Conservation (phyloP, 2,888 invertebrate genomes). For the Coelopa pilipes region DNA sequence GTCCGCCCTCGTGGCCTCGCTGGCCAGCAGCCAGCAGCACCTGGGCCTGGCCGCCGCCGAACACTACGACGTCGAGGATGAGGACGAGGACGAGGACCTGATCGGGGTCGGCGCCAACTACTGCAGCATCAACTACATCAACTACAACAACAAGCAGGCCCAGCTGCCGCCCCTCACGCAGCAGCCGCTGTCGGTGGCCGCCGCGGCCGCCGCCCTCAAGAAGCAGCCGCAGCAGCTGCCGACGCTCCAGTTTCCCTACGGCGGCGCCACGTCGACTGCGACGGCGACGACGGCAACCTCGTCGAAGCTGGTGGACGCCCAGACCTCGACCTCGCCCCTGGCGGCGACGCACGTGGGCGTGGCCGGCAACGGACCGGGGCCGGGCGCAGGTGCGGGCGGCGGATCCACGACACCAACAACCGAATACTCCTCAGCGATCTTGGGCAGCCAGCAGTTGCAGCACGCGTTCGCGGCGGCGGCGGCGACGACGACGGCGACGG, state of each 20-base stretch:
- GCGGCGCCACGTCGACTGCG: slow-evolving; percentile 38
- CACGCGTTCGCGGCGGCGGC: slow-evolving; percentile 52
- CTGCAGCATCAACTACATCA: slow-evolving; percentile 72
- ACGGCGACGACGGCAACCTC: slow-evolving; percentile 44
- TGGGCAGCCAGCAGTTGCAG: slow-evolving; percentile 53
- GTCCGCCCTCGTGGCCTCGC: slow-evolving; percentile 9
- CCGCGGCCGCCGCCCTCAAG: slow-evolving; percentile 41
- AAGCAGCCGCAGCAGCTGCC: slow-evolving; percentile 32
- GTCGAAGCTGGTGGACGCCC: slow-evolving; percentile 56
- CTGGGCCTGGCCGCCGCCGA: slow-evolving; percentile 59
- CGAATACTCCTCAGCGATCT: slow-evolving; percentile 57
- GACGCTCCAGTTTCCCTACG: slow-evolving; percentile 47
- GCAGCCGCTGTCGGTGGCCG: slow-evolving; percentile 41
- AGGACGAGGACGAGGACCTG: slow-evolving; percentile 92
- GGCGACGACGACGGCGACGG: slow-evolving; percentile 24
- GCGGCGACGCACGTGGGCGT: slow-evolving; percentile 46
- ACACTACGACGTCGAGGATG: slow-evolving; percentile 83
- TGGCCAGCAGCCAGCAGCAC: slow-evolving; percentile 19
- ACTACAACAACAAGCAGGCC: slow-evolving; percentile 84
- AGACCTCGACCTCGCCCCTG: slow-evolving; percentile 61
- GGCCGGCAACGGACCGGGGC: slow-evolving; percentile 42
- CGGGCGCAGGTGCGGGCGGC: slow-evolving; percentile 32
- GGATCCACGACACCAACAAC: slow-evolving; percentile 59
- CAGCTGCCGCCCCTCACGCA: slow-evolving; percentile 52
- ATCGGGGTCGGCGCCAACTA: slow-evolving; percentile 95